Evolutionary conservation across 2,888 invertebrate genomes (phyloP).

Genomic region (Patella depressa): DNA sequence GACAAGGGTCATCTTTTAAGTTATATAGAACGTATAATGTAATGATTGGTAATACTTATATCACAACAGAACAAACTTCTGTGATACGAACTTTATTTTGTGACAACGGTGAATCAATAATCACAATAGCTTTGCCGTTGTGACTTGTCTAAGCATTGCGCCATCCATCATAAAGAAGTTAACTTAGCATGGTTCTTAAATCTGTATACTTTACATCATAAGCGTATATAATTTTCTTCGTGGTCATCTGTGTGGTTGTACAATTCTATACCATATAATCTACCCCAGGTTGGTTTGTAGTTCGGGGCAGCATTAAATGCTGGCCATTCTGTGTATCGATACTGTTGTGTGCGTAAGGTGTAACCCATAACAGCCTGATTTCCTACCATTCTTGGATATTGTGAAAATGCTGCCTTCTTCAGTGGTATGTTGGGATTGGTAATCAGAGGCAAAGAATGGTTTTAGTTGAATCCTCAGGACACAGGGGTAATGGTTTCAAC

Average conservation of each 20-base stretch:
- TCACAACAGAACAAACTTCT: no score
- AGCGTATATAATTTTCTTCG: constrained; percentile 39
- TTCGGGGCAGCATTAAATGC: constrained; percentile 27
- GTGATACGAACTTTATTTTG: no score
- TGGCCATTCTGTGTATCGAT: constrained; percentile 53
- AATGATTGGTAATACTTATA: no score
- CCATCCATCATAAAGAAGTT: no score
- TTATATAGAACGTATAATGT: no score
- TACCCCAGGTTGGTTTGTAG: constrained; percentile 37
- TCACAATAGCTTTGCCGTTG: no score
- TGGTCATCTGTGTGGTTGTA: constrained; percentile 43
- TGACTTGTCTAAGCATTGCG: no score
- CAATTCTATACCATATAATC: constrained; percentile 32
- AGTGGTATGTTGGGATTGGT: constrained; percentile 7
- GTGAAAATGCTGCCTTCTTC: constrained; percentile 30
- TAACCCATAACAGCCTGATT: constrained; percentile 43
- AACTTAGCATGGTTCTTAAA: background rate
- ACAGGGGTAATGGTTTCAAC: background rate
- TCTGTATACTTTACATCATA: background rate
- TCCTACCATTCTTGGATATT: constrained; percentile 14
- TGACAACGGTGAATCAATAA: no score
- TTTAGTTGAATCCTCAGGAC: constrained; percentile 26
- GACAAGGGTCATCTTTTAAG: no score
- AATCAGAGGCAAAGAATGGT: constrained; percentile 26
- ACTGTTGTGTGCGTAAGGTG: constrained; percentile 33